Evolutionary conservation across 2,797 vertebrate genomes (phyloP), one percentile per base, ranked within the genome.

Genomic region (Anguilla pacifica): DNA sequence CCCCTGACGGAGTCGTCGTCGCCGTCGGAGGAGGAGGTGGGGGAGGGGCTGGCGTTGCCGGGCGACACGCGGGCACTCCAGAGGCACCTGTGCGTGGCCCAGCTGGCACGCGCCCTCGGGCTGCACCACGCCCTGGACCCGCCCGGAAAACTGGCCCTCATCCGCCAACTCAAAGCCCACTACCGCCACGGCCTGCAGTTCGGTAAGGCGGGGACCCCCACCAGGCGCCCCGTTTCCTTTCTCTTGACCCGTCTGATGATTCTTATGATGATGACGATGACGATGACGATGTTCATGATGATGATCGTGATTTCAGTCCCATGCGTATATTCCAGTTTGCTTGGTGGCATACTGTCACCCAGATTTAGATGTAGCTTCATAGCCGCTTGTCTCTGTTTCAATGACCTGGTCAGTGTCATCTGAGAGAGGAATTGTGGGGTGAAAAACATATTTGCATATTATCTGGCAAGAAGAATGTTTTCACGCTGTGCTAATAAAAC

Each of bases 161-260:
- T 98, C 88, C 55, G 89, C 11, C 97, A 99, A 91, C 92, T 99
- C 87, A 98, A 98, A 95, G 88, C 95, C 35, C 96, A 98, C 93
- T 99, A 99, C 88, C 97, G 90, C 7, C 97, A 99, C 0, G 98
- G 98, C 11, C 92, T 99, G 46, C 95, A 97, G 91, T 99, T 99
- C n/a, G 98, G 98, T 99, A 91, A 97, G 97, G 84, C 3, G 19
- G 9, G 35, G 49, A 6, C 2, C 39, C 86, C 43, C 49, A 10
- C 83, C 31, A 0, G 11, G 35, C 2, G 31, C 2, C 31, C 77
- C 43, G 6, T 81, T 49, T 49, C 5, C 43, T 1, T 19, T 13
- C 31, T 43, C 67, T 72, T 39, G 1, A 9, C 1, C 15, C 6
- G 31, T 61, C 13, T 19, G 57, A 3, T 59, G 2, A n/a, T n/a